Evolutionary conservation across 2,113 vertebrate genomes (phyloP), one percentile per base, ranked within the genome.

Genomic region (Charina bottae): DNA sequence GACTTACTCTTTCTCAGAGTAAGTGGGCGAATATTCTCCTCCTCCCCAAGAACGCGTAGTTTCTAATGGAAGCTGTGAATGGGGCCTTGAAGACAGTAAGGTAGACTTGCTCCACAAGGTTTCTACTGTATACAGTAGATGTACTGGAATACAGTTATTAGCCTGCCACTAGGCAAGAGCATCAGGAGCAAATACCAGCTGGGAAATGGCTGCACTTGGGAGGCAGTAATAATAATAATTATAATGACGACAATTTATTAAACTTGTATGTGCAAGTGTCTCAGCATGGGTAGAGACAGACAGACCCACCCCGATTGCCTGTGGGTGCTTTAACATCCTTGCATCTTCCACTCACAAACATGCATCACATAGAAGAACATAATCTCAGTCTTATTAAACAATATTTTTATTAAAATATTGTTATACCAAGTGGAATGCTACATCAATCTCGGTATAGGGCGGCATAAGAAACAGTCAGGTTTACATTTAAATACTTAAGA

Each of bases 401-500:
- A 92, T 93, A 98, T 46, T 49, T 88, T 88, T 88, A 98, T 98
- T 98, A 98, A 98, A 98, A 98, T 98, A 98, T 94, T 96, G 95
- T 97, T 97, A 97, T 97, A 98, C 97, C 97, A 97, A 96, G 96
- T 96, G 96, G 97, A 98, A 97, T 98, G 98, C 97, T 96, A 96
- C 97, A 97, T 97, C 97, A 97, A 94, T 97, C 97, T 97, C 95
- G 96, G 97, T 97, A 97, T 95, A 97, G 94, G 96, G 97, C 12
- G 95, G 97, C 97, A 87, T 95, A 97, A 97, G 88, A 96, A 97
- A 97, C 95, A 97, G 97, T 96, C 97, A 97, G 93, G 96, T 97
- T 98, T 97, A 97, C 91, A 28, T 97, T 97, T 98, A 98, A 98
- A 98, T 98, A 98, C 95, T 98, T 95, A 94, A 91, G 97, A 98